Percentiles rank a stretch among this genome's conserved stretches.
phyloP scores from a whole-genome alignment of 2,113 vertebrate species.

The Gopherus evgoodei region DNA sequence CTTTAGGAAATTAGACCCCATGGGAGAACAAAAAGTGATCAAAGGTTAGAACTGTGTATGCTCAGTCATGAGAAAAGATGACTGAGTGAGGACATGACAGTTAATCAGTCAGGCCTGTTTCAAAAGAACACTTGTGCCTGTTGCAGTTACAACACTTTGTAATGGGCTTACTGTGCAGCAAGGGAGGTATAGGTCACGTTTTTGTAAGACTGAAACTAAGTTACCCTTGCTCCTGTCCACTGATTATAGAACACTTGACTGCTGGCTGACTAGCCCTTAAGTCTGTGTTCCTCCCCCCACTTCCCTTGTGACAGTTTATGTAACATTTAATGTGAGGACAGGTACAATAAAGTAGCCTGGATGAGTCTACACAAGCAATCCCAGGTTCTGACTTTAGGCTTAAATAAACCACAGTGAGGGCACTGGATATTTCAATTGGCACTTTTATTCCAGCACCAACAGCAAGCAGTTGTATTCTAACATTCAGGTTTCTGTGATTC shows the following conservation, averaged over 20 bases:
- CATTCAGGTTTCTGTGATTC: neutral
- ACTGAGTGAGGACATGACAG: too few species aligned
- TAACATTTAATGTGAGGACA: neutral
- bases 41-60: too few species aligned
- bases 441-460: constrained; percentile 47
- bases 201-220: neutral
- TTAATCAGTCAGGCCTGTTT: too few species aligned
- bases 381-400: neutral
- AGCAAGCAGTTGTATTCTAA: neutral
- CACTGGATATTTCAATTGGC: neutral
- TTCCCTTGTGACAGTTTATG: neutral
- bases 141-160: neutral
- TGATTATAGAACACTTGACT: neutral
- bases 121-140: too few species aligned
- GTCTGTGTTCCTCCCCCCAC: neutral
- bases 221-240: neutral
- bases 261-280: neutral
- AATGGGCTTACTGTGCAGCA: neutral
- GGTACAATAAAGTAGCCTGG: neutral
- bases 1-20: too few species aligned
- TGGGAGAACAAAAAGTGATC: too few species aligned
- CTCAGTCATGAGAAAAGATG: too few species aligned
- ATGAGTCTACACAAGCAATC: fast-evolving
- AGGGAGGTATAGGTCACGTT: neutral
- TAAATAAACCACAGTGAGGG: neutral